phyloP scores from a whole-genome alignment of 2,113 vertebrate genomes.

The Todiramphus chloris region DNA sequence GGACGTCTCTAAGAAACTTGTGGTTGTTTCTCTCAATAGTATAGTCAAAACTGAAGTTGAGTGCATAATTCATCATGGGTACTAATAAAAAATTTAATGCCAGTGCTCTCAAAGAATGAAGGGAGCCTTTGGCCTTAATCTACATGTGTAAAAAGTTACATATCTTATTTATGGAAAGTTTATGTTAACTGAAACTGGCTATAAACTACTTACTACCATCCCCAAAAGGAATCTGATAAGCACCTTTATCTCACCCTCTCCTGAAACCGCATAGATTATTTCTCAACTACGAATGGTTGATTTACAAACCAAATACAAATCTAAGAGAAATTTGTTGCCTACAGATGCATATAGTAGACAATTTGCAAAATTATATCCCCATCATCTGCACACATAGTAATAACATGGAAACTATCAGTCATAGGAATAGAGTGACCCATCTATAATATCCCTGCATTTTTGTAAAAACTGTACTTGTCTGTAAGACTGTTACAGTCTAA shows the following conservation, averaged over 20 bases:
- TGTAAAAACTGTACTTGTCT: not conserved
- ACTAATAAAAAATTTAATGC: constrained; percentile 28
- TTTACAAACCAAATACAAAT: not conserved
- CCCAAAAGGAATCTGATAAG: constrained; percentile 10
- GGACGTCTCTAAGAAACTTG: not conserved
- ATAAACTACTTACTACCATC: constrained; percentile 9
- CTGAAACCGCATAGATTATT: not conserved
- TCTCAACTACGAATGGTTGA: not conserved
- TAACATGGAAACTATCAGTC: not conserved
- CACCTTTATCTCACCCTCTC: not conserved
- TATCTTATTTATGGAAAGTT: constrained; percentile 21
- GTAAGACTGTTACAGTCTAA: not conserved
- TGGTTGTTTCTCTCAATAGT: not conserved
- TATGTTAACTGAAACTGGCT: constrained; percentile 24
- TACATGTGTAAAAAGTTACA: constrained; percentile 8
- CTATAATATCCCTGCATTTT: not conserved
- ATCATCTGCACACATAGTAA: not conserved
- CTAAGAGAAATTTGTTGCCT: not conserved
- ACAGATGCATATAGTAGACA: not conserved
- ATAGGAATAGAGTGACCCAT: not conserved
- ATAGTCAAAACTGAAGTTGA: constrained; percentile 4
- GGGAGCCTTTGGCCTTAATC: constrained; percentile 22
- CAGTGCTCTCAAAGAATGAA: not conserved
- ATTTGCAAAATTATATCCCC: not conserved
- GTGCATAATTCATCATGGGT: not conserved